Evolutionary conservation across 2,888 invertebrate species (phyloP), one percentile per base, ranked within the genome.

Genomic region (Nomada hirtipes): DNA sequence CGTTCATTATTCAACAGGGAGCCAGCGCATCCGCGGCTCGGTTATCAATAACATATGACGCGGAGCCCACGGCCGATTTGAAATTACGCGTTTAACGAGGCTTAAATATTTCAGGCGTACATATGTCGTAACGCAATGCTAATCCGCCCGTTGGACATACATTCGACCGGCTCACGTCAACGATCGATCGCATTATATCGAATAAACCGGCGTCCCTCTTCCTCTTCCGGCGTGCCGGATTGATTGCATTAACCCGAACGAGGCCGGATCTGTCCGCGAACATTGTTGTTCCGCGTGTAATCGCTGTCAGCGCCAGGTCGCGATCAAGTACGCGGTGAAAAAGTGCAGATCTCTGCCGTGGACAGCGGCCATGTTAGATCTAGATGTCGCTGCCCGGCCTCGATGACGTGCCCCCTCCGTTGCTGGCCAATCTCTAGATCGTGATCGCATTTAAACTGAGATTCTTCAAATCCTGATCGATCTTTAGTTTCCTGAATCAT

Each of bases 31-130:
- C n/a, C 63, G 67, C 79, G 47, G 53, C 68, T 29, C 69, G 63
- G 70, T 82, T 82, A 82, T 82, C 82, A 82, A 81, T 82, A 81
- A 73, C 81, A 76, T 72, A 81, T 82, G 82, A 82, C 81, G 76
- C 76, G 75, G 59, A 36, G 29, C 47, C 75, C 71, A 81, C 59
- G 81, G 76, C 63, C 65, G 80, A 82, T 82, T 82, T 76, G 81
- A 79, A 81, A 82, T 82, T 76, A 82, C 71, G 71, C 81, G 76
- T 75, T 81, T 82, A 82, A 82, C 82, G 76, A 72, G 74, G 76
- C 82, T 80, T 81, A 81, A 82, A 82, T 75, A 74, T 82, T 82
- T 61, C 82, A 68, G 61, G 60, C 23, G 11, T 60, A 50, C 65
- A 42, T 76, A 55, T 61, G 76, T 67, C 57, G 71, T 36, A 36